Base-by-base conservation (phyloP, 2,888 invertebrate species). In the Geophilus truncorum region DNA sequence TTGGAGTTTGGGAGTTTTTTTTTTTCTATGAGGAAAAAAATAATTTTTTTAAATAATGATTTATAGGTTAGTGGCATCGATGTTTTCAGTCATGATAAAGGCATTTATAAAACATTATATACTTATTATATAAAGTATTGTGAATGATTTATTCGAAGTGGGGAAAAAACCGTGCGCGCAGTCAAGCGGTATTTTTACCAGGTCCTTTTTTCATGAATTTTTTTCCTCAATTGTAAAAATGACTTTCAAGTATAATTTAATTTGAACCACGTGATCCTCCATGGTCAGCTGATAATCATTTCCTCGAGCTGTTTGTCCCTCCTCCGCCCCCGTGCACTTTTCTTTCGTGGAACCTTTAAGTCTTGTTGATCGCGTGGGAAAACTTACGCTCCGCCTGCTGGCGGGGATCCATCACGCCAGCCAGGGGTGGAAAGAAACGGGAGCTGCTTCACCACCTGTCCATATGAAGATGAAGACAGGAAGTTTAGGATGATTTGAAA, bases 281-380 rank as follows among this genome's bases (percentile, higher is more conserved):
- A 70, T 70, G 70, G 70, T 70, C 70, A 70, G 70, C 70, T 70
- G 70, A 70, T 70, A 70, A 70, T 70, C 70, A 70, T 70, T 70
- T 70, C 70, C 70, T 70, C 70, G 70, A 70, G 70, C 70, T 70
- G 70, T 70, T 70, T 70, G 70, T 70, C 70, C 70, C 70, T 70
- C 70, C 70, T 70, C 70, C 70, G 70, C 70, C 70, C 70, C 70
- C 70, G 70, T 70, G 70, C 70, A 70, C 70, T 70, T 70, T 70
- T 70, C 70, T 70, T 70, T 70, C 70, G 70, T 70, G 70, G 70
- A 70, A 70, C 70, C 70, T 70, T 70, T 70, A 70, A 70, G 70
- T 70, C 70, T 70, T 70, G 70, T 70, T 70, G 70, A 70, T 70
- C 70, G 70, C 70, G 70, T 70, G 70, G 70, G 70, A 70, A 70